A percentile compares a stretch with the other conserved stretches of the same genome.
These are phyloP conservation scores for Drosophila borborema DNA, from an alignment of 2,888 invertebrate genomes.

Conservation along the genomic window DNA sequence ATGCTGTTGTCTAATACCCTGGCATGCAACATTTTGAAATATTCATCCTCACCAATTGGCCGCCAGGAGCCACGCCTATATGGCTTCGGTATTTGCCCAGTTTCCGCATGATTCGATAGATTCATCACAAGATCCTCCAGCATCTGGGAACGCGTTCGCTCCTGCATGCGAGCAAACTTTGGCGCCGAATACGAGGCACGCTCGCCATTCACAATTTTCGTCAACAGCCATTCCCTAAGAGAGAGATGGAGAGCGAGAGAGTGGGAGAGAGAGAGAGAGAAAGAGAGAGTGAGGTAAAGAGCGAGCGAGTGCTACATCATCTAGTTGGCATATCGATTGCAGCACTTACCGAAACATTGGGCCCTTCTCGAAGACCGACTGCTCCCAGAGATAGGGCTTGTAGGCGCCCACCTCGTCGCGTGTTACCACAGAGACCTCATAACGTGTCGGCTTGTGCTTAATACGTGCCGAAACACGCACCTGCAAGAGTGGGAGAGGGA, in stretches of 20 bases:
- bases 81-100: slow-evolving; percentile 97
- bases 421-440: slow-evolving; percentile 96
- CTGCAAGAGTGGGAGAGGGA: slow-evolving; percentile 74
- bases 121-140: slow-evolving; percentile 97
- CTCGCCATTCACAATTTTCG: slow-evolving; percentile 97
- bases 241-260: neutral
- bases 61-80: slow-evolving; percentile 97
- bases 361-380: slow-evolving; percentile 96
- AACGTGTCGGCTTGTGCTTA: slow-evolving; percentile 93
- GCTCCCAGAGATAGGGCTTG: slow-evolving; percentile 98
- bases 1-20: slow-evolving; percentile 78
- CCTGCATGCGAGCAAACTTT: slow-evolving; percentile 97
- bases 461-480: slow-evolving; percentile 95
- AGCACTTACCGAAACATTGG: slow-evolving; percentile 92
- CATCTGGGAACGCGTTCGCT: slow-evolving; percentile 96
- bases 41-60: slow-evolving; percentile 90
- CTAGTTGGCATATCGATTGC: neutral
- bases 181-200: slow-evolving; percentile 97
- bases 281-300: neutral
- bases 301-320: neutral
- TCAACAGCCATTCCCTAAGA: slow-evolving; percentile 94
- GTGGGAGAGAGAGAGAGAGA: neutral
- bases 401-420: slow-evolving; percentile 97
- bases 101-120: slow-evolving; percentile 96
- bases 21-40: slow-evolving; percentile 84